These are phyloP conservation scores for Telmatherina bonti DNA, from an alignment of 2,797 vertebrate genomes.

Conservation along the genomic window DNA sequence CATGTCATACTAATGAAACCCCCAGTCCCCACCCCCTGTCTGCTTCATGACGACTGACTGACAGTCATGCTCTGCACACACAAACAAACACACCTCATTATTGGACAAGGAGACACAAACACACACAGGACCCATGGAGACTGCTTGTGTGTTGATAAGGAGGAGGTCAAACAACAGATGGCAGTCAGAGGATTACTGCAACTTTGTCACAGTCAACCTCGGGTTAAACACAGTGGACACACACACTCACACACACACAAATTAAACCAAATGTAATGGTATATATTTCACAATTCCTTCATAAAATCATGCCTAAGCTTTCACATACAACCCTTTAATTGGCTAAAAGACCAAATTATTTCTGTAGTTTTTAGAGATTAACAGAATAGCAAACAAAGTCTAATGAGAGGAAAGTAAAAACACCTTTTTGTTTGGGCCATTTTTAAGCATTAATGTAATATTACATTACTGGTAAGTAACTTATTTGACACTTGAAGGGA, in stretches of 20 bases:
- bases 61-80: conserved; percentile 65
- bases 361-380: too few species aligned
- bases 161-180: conserved; percentile 80
- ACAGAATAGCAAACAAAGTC: too few species aligned
- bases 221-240: conserved; percentile 51
- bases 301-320: too few species aligned
- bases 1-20: conserved; percentile 59
- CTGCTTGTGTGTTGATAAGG: conserved; percentile 59
- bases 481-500: too few species aligned
- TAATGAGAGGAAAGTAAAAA: too few species aligned
- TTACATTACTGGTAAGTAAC: too few species aligned
- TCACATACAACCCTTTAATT: too few species aligned
- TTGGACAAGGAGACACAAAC: conserved; percentile 47
- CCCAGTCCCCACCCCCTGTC: conserved; percentile 46
- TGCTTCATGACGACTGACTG: conserved; percentile 57
- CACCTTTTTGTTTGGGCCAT: too few species aligned
- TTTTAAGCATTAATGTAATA: too few species aligned
- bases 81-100: conserved; percentile 69
- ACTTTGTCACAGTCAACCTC: conserved; percentile 63
- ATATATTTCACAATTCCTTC: not conserved
- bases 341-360: too few species aligned
- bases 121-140: conserved; percentile 50
- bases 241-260: conserved; percentile 1
- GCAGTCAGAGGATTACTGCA: conserved; percentile 64
- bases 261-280: too few species aligned